Percentiles rank a stretch among this genome's conserved stretches.
These are phyloP conservation scores for Heteromyza rotundicornis DNA, from an alignment of 2,888 invertebrate species.

Conservation along the genomic window DNA sequence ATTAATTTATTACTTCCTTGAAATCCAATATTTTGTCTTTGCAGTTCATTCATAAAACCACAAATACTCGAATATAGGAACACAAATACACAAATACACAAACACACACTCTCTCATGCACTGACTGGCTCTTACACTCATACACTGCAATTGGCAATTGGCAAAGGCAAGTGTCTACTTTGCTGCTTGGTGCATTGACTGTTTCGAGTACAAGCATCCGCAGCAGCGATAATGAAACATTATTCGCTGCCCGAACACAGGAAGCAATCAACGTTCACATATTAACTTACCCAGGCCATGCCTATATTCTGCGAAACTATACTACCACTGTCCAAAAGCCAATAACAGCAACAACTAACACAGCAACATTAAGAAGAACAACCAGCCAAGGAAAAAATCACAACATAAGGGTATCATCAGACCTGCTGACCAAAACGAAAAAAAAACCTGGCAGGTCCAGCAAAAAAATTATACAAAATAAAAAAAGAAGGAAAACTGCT, in stretches of 20 bases:
- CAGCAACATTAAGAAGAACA: background rate
- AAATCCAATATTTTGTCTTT: background rate
- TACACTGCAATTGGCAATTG: background rate
- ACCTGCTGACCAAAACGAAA: background rate
- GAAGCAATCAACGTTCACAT: conserved; percentile 54
- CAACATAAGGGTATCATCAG: background rate
- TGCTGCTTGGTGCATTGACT: background rate
- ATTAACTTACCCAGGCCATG: conserved; percentile 45
- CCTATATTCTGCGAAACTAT: no score
- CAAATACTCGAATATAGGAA: background rate
- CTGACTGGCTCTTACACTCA: background rate
- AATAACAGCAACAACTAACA: conserved; percentile 13
- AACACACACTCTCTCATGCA: background rate
- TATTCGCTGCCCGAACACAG: conserved; percentile 35
- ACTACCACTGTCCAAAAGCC: conserved; percentile 19
- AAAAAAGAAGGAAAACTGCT: no score
- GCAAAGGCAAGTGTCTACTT: background rate
- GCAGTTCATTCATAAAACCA: conserved; percentile 5
- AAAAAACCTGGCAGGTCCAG: no score
- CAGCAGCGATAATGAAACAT: background rate
- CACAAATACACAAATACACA: background rate
- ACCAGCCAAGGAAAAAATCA: background rate
- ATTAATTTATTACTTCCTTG: conserved; percentile 3
- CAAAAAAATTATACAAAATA: no score
- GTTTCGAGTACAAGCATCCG: background rate